A percentile compares a stretch with the other conserved stretches of the same genome.
phyloP scores from a whole-genome alignment of 2,888 invertebrate species.

The Agrotis clavis region DNA sequence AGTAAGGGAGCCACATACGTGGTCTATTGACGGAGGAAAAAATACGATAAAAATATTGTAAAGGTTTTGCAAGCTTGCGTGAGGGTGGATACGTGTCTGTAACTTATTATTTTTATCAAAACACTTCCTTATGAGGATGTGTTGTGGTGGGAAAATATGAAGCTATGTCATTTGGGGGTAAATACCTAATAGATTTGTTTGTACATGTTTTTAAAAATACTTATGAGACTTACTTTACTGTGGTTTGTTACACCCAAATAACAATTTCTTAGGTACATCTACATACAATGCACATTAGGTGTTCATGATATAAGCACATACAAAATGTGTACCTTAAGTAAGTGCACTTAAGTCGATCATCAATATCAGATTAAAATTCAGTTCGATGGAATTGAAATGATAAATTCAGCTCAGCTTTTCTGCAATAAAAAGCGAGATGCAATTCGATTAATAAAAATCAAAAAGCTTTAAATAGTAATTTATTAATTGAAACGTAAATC shows the following conservation, averaged over 20 bases:
- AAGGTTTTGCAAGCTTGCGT: conserved; percentile 55
- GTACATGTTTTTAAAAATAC: neutral
- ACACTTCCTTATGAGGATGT: conserved; percentile 61
- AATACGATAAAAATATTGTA: conserved; percentile 60
- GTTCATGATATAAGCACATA: neutral
- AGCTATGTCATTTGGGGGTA: conserved; percentile 29
- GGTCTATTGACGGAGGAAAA: conserved; percentile 60
- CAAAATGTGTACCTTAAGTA: neutral
- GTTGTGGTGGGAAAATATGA: conserved; percentile 32
- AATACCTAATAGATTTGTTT: neutral
- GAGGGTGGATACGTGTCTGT: conserved; percentile 51
- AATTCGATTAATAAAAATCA: neutral
- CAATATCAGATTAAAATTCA: too few species aligned
- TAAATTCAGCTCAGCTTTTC: neutral
- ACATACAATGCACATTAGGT: too few species aligned
- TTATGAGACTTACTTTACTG: neutral
- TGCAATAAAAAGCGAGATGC: neutral
- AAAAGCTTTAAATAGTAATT: conserved; percentile 9
- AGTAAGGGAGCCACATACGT: conserved; percentile 50
- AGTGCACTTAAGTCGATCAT: too few species aligned
- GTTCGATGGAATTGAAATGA: neutral
- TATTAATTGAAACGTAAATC: conserved; percentile 47
- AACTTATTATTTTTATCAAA: conserved; percentile 64
- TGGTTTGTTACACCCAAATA: too few species aligned
- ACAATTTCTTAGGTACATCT: too few species aligned